These are phyloP conservation scores for Agelas oroides DNA, from an alignment of 37 sponge, comb jelly and placozoan genomes.

Conservation along the genomic window DNA sequence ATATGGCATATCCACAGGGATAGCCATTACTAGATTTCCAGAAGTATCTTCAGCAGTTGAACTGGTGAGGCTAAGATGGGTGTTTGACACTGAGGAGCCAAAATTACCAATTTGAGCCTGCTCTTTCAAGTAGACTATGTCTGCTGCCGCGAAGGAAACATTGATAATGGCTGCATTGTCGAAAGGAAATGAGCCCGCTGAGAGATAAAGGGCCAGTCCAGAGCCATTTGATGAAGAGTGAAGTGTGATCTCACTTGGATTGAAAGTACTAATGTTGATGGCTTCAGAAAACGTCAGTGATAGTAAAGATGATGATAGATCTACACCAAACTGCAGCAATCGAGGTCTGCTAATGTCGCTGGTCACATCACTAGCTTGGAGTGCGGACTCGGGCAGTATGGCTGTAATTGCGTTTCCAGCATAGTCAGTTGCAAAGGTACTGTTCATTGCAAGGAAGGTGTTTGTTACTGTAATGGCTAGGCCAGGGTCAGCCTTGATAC, in stretches of 20 bases:
- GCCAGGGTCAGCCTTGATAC: slow-evolving; percentile 70
- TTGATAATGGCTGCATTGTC: slow-evolving; percentile 65
- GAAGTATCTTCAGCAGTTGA: slow-evolving; percentile 65
- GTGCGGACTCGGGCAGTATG: slow-evolving; percentile 34
- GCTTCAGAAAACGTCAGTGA: slow-evolving; percentile 86
- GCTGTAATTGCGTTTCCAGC: slow-evolving; percentile 63
- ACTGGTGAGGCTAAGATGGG: slow-evolving; percentile 69
- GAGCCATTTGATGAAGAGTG: slow-evolving; percentile 46
- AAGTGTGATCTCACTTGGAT: slow-evolving; percentile 67
- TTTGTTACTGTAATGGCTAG: slow-evolving; percentile 59
- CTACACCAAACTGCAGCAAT: slow-evolving; percentile 59
- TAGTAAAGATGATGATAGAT: slow-evolving; percentile 64
- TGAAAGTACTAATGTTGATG: slow-evolving; percentile 66
- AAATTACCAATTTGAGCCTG: slow-evolving; percentile 65
- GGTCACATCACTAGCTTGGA: slow-evolving; percentile 54
- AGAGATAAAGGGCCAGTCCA: slow-evolving; percentile 47
- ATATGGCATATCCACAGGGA: slow-evolving; percentile 47
- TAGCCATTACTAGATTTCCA: slow-evolving; percentile 51
- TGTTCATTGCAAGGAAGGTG: slow-evolving; percentile 64
- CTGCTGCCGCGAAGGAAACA: slow-evolving; percentile 57
- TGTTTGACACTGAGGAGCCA: slow-evolving; percentile 60
- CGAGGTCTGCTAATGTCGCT: slow-evolving; percentile 74
- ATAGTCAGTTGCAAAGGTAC: slow-evolving; percentile 66
- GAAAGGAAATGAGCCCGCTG: slow-evolving; percentile 65
- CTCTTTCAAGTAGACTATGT: slow-evolving; percentile 71